Base-by-base conservation (phyloP, 2,888 invertebrate species). In the Agrilus cyanescens region DNA sequence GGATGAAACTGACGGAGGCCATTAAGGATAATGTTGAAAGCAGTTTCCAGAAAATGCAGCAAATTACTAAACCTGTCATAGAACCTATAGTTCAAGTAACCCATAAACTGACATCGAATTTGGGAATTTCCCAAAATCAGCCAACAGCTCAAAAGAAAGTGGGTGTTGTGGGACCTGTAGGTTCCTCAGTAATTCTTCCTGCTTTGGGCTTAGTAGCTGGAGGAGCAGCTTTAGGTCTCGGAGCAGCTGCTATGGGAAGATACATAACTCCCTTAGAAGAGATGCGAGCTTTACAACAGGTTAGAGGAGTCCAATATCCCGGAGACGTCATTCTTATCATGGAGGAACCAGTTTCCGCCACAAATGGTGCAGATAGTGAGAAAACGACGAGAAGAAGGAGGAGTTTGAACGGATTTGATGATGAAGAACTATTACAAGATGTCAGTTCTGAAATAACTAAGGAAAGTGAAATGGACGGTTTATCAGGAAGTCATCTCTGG, bases 181-280 rank as follows among this genome's bases (percentile, higher is more conserved):
- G 71, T 2, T 67, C 70, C 12, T 75, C 78, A 1, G 81, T 80
- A 0, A 76, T 85, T 58, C 65, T 85, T 2, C 85, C 85, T 13
- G 85, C 85, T 1, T 66, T 85, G 15, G 83, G 86, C 4, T 65
- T 85, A 5, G 80, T 87, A 56, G 85, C 85, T 8, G 85, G 85
- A n/a, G 85, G 86, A 12, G 85, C 86, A 1, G 86, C 86, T 2
- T 63, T 86, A 16, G 84, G 85, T 1, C 72, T 86, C n/a, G 85
- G 85, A 4, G 85, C 85, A 0, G 82, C 85, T 0, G 85, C 85
- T 0, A 77, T 86, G 46, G 85, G 85, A 7, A 71, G 83, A 49
- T 76, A 81, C 46, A 64, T 84, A 15, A 63, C 59, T 40, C 62
- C 63, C 0, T 50, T 57, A 0, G 57, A 61, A 10, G 57, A 60